Percentiles rank a stretch among this genome's conserved stretches.
Evolutionary conservation across 2,113 vertebrate species (phyloP).

Genomic region (Dicaeum eximium): DNA sequence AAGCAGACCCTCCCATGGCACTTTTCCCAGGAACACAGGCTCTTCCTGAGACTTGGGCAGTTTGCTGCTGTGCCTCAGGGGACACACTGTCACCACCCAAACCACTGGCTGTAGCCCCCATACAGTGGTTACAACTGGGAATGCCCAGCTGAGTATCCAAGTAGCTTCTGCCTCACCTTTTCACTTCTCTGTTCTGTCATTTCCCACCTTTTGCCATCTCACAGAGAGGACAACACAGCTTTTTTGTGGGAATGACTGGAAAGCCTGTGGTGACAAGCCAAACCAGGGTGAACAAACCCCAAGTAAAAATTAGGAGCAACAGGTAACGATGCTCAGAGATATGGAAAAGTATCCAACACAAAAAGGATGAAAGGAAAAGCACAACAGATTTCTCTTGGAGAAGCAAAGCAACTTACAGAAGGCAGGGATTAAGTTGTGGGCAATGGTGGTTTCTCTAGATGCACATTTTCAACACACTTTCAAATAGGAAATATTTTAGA

Average conservation of each 20-base stretch:
- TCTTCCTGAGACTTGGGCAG: rapidly evolving
- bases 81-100: rapidly evolving
- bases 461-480: neutral
- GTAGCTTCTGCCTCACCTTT: neutral
- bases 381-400: neutral
- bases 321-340: neutral
- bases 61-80: rapidly evolving
- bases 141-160: neutral
- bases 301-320: neutral
- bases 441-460: neutral
- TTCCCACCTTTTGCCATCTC: neutral
- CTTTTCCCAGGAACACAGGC: neutral
- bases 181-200: neutral
- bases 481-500: neutral
- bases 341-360: neutral
- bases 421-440: neutral
- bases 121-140: neutral
- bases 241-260: neutral
- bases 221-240: neutral
- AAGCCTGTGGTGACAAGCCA: neutral
- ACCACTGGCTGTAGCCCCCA: neutral
- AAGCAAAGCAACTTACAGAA: neutral
- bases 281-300: neutral
- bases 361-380: neutral
- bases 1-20: rapidly evolving